Evolutionary conservation across 2,888 invertebrate genomes (phyloP).

Genomic region (Acrobasis suavella): DNA sequence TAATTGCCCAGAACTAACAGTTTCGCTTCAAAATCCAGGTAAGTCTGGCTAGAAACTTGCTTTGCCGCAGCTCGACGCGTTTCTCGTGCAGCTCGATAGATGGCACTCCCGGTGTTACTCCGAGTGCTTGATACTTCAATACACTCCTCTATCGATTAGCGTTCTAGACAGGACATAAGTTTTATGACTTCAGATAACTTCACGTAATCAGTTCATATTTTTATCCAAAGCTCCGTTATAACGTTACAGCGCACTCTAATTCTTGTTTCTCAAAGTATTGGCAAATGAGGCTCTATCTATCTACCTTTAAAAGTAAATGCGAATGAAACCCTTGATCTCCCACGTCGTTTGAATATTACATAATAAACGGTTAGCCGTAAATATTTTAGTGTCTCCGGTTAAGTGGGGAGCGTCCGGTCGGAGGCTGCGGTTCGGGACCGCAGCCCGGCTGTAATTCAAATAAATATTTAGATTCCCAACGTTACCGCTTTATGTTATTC

Average conservation of each 20-base stretch:
- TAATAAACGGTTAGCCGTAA: constrained; percentile 32
- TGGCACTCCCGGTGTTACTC: constrained; percentile 50
- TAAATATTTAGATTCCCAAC: constrained; percentile 60
- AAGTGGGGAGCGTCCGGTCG: constrained; percentile 34
- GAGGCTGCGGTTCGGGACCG: constrained; percentile 37
- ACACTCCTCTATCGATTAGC: constrained; percentile 26
- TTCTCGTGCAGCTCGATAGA: constrained; percentile 53
- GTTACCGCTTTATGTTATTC: constrained; percentile 52
- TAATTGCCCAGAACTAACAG: constrained; percentile 32
- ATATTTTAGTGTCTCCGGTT: constrained; percentile 45
- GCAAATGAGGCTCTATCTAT: background rate
- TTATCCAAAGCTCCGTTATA: too few species aligned
- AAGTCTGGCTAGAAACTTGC: constrained; percentile 31
- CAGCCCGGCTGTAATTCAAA: constrained; percentile 45
- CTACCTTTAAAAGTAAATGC: background rate
- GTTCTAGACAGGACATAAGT: background rate
- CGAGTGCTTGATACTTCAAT: constrained; percentile 17
- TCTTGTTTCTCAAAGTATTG: constrained; percentile 12
- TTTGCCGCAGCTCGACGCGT: constrained; percentile 41
- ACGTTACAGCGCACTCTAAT: background rate
- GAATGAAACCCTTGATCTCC: constrained; percentile 18
- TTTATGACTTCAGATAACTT: background rate
- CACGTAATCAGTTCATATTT: background rate
- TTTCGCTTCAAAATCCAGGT: constrained; percentile 29
- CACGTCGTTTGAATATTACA: constrained; percentile 26